These are phyloP conservation scores for Rhorus exstirpatorius DNA, from an alignment of 2,888 invertebrate genomes.

Conservation along the genomic window DNA sequence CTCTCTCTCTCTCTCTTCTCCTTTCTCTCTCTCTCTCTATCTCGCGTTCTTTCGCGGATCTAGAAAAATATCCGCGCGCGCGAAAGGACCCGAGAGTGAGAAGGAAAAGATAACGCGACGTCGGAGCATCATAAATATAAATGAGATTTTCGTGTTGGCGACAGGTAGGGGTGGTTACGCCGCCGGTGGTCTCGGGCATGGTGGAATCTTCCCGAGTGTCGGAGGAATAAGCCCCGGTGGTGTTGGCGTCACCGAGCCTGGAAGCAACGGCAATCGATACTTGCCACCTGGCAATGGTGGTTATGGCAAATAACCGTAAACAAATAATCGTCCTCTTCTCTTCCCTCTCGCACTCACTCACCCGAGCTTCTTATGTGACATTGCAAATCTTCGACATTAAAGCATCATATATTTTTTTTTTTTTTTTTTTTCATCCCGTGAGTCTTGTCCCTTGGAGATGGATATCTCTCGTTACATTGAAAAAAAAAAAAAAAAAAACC, in stretches of 20 bases:
- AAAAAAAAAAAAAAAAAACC: neutral
- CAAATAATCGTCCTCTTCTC: slow-evolving; percentile 40
- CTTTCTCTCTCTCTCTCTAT: neutral
- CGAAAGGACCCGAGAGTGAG: slow-evolving; percentile 26
- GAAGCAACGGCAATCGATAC: slow-evolving; percentile 81
- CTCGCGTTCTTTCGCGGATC: slow-evolving; percentile 24
- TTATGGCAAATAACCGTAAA: slow-evolving; percentile 81
- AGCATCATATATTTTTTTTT: slow-evolving; percentile 20
- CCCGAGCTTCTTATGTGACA: neutral
- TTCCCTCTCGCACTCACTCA: slow-evolving; percentile 13
- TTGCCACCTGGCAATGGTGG: slow-evolving; percentile 80
- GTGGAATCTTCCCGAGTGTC: slow-evolving; percentile 65
- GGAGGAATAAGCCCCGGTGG: slow-evolving; percentile 72
- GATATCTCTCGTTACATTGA: neutral
- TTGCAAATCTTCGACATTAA: slow-evolving; percentile 30
- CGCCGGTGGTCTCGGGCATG: slow-evolving; percentile 64
- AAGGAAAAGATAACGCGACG: slow-evolving; percentile 58
- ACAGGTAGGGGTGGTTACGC: slow-evolving; percentile 78
- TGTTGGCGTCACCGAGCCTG: slow-evolving; percentile 70
- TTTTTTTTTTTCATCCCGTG: no score
- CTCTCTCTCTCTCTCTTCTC: neutral
- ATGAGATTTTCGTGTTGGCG: slow-evolving; percentile 77
- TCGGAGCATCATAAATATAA: slow-evolving; percentile 76
- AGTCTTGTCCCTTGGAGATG: no score
- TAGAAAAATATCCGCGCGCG: slow-evolving; percentile 14